Evolutionary conservation across 2,797 vertebrate genomes (phyloP), one percentile per base, ranked within the genome.

Genomic region (Chelmon rostratus): DNA sequence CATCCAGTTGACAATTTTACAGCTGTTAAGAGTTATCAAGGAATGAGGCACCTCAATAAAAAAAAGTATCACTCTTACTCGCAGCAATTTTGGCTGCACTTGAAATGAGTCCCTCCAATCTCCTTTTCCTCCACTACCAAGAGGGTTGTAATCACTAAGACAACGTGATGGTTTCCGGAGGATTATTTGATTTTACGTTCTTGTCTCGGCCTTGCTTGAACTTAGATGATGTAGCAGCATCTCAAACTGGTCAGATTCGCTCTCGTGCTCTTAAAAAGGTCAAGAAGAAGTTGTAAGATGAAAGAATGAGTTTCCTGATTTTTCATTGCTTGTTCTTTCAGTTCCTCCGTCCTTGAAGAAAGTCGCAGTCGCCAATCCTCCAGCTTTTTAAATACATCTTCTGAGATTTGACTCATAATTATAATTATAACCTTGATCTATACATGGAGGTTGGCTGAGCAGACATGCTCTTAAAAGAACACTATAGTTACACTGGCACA

Each of bases 11-110:
- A 85, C 79, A 74, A 61, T 86, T 86, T 84, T 86, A 83, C 78
- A 87, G 71, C 84, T 73, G 56, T 79, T 85, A 70, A 59, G 49
- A 72, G 71, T 78, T 76, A 81, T 81, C 64, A 73, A 73, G 64
- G 56, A 84, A 68, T 64, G 57, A 78, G 52, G 46, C 70, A 72
- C 52, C 76, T 78, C 73, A 64, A 50, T 57, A 40, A 58, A 56
- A 66, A 33, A 72, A 59, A 42, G 33, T 10, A 65, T 16, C 61
- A 33, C 46, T 59, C 38, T 78, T 71, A 76, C 65, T 70, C 18
- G 5, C 33, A 72, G 78, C 79, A 61, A 38, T 76, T 83, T 80
- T 52, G 35, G 11, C 64, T 66, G 49, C 49, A 62, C 68, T 76
- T 76, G 47, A 86, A 91, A 85, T 75, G 37, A 79, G 47, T 75